Conservation (phyloP, 1,140 invertebrate species). For the Copidosoma floridanum region DNA sequence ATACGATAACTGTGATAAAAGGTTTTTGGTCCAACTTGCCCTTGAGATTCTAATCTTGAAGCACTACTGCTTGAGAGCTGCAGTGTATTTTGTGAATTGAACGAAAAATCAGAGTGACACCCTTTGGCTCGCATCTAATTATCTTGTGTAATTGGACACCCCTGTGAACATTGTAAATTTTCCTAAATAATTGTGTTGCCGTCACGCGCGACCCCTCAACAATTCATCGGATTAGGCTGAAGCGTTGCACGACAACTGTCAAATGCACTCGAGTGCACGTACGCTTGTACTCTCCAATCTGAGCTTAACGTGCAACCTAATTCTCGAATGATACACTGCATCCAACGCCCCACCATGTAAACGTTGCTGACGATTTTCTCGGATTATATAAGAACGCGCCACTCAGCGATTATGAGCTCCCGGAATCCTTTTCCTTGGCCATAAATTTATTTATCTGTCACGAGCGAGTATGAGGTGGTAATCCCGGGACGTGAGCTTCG, state of each 20-base stretch:
- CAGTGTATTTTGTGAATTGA: no score
- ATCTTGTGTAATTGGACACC: no score
- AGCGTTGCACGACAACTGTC: neutral
- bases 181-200: neutral
- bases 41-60: no score
- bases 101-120: no score
- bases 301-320: neutral
- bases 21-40: no score
- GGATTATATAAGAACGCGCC: neutral
- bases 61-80: no score
- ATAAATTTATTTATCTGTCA: slow-evolving; percentile 36
- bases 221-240: neutral
- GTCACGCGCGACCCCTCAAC: neutral
- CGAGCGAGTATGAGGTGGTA: slow-evolving; percentile 23
- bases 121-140: no score
- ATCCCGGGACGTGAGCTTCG: no score
- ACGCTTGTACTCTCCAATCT: neutral
- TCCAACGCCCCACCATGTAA: no score
- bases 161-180: neutral
- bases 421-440: slow-evolving; percentile 25
- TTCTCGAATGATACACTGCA: slow-evolving; percentile 17
- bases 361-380: neutral
- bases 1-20: no score
- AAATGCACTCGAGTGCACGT: neutral
- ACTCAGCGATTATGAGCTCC: no score